Percentiles rank a stretch among this genome's conserved stretches.
phyloP scores from a whole-genome alignment of 2,888 invertebrate genomes.

The Tinea pellionella region DNA sequence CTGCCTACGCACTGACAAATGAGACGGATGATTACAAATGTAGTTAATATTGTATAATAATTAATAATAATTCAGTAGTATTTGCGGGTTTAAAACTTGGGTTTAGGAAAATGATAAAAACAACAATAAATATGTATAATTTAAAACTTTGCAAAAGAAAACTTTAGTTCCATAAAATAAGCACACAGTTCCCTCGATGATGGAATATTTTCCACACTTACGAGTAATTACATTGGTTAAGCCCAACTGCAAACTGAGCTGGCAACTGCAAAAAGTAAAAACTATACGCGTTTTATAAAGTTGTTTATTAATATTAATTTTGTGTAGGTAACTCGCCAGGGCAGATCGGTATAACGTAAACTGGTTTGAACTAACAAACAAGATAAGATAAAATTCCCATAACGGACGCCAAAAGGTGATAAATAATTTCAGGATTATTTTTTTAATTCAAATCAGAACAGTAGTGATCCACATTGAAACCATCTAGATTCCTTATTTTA shows the following conservation, averaged over 20 bases:
- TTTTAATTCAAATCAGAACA: background rate
- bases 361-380: slow-evolving; percentile 4
- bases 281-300: background rate
- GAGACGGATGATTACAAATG: too few species aligned
- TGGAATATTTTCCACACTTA: background rate
- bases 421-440: background rate
- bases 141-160: too few species aligned
- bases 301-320: background rate
- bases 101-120: too few species aligned
- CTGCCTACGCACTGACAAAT: too few species aligned
- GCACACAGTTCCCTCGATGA: too few species aligned
- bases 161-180: too few species aligned
- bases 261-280: background rate
- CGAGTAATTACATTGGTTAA: background rate
- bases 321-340: background rate
- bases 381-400: slow-evolving; percentile 12
- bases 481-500: too few species aligned
- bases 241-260: background rate
- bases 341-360: background rate
- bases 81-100: too few species aligned
- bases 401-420: slow-evolving; percentile 1
- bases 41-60: too few species aligned
- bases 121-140: too few species aligned
- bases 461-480: too few species aligned
- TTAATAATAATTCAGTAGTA: too few species aligned